These are phyloP conservation scores for Morinoia aosen DNA, from an alignment of 2,888 invertebrate genomes.

Conservation along the genomic window DNA sequence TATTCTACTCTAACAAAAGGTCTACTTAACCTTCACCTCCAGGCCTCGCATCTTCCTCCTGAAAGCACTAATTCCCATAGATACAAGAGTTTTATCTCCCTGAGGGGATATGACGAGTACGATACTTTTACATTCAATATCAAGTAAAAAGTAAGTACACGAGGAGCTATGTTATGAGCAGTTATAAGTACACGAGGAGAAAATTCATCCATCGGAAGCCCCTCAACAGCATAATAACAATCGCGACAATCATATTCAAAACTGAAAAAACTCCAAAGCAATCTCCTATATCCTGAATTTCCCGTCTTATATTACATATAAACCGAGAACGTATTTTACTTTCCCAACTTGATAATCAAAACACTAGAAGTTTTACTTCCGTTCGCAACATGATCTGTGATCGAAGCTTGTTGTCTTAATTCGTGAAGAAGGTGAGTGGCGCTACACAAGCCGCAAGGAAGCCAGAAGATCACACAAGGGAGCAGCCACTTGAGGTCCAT, in stretches of 20 bases:
- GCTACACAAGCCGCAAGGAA: conserved; percentile 18
- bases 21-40: too few relatives aligned
- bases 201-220: too few relatives aligned
- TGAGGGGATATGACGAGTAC: too few relatives aligned
- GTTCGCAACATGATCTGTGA: not conserved
- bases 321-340: not conserved
- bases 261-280: not conserved
- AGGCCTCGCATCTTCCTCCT: too few relatives aligned
- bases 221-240: not conserved
- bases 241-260: not conserved
- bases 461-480: not conserved
- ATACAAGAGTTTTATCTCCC: too few relatives aligned
- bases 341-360: not conserved
- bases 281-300: not conserved
- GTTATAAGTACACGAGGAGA: too few relatives aligned
- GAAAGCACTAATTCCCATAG: too few relatives aligned
- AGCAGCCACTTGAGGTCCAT: conserved; percentile 29
- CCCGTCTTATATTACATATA: not conserved
- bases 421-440: not conserved
- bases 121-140: too few relatives aligned
- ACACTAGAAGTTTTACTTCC: not conserved
- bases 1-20: too few relatives aligned
- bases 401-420: not conserved
- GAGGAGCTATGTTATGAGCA: too few relatives aligned
- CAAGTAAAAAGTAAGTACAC: too few relatives aligned